Base-by-base conservation (phyloP, 2,113 vertebrate species). In the Zosterops japonicus region DNA sequence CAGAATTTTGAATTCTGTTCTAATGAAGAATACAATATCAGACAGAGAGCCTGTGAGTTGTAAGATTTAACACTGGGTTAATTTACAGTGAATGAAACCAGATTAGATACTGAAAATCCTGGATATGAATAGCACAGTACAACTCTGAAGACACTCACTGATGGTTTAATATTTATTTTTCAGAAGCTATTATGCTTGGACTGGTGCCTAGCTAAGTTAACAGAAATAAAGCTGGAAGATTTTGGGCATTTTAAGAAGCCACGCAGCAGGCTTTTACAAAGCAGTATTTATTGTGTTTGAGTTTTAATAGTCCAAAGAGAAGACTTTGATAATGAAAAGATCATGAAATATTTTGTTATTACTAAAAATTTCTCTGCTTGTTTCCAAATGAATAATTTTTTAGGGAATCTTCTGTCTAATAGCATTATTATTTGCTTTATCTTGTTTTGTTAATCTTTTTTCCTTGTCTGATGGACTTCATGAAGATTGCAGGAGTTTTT, bases 141-240 rank as follows among this genome's bases (percentile, higher is more conserved):
- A 80, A 77, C 83, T 93, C 68, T 90, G 94, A 81, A 91, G 89
- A 87, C 42, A 50, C 41, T 96, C 87, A 85, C 63, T 90, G 90
- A 65, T 85, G 82, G 59, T 23, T 93, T 94, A 80, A 85, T 90
- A 47, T 95, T 96, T 95, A 85, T 95, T 95, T 95, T 96, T 97
- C 91, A 90, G 87, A 88, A 95, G 93, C 84, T 97, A 59, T 95
- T 96, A 44, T 77, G 50, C 70, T 95, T 96, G 95, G 94, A 77
- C 50, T 90, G 47, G 2, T 95, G 95, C 89, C 89, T 94, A 80
- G 87, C 39, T 76, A 87, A 87, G 91, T 95, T 95, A 91, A 93
- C 55, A 95, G 91, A 91, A 94, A 77, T 87, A 80, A 93, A 95
- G 63, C 82, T 91, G 87, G 50, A 74, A 77, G 75, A 85, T 85